Percentiles rank a stretch among this genome's conserved stretches.
These are phyloP conservation scores for Sebastes dallii DNA, from an alignment of 2,797 vertebrate species.

Conservation along the genomic window DNA sequence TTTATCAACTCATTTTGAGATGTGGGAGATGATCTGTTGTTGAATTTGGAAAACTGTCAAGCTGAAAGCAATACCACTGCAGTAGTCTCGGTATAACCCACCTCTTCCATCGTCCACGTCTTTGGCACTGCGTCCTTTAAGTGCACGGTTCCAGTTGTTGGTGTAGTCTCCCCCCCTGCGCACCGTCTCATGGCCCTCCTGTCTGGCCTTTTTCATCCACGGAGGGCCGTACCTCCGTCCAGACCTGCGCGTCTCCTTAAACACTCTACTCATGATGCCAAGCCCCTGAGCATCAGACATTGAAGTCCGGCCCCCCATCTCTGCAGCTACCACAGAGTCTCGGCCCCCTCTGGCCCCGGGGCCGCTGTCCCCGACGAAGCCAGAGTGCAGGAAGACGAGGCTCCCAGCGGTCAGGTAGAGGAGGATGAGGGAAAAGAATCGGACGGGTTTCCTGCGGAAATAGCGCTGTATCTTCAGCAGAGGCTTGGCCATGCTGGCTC, in stretches of 20 bases:
- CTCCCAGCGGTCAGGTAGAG: conserved; percentile 95
- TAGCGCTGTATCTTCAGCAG: conserved; percentile 93
- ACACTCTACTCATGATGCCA: conserved; percentile 82
- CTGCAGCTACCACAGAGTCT: conserved; percentile 64
- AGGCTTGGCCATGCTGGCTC: conserved; percentile 90
- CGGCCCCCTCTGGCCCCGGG: conserved; percentile 57
- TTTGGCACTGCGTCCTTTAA: conserved; percentile 84
- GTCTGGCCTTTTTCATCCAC: conserved; percentile 85
- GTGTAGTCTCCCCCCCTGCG: conserved; percentile 79
- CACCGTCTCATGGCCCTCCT: conserved; percentile 63
- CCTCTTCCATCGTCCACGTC: conserved; percentile 92
- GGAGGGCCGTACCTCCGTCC: conserved; percentile 81
- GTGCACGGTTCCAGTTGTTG: conserved; percentile 83
- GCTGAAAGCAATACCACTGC: neutral
- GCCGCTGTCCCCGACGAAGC: conserved; percentile 83
- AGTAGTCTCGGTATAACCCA: conserved; percentile 61
- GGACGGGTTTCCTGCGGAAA: conserved; percentile 91
- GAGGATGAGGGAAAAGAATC: conserved; percentile 93
- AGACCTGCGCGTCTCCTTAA: conserved; percentile 77
- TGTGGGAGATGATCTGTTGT: neutral
- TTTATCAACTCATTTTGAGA: neutral
- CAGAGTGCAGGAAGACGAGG: conserved; percentile 92
- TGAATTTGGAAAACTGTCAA: neutral
- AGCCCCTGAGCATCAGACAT: conserved; percentile 74
- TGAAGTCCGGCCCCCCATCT: conserved; percentile 51